Evolutionary conservation across 1,140 invertebrate species (phyloP).

Genomic region (Apocrypta bakeri): DNA sequence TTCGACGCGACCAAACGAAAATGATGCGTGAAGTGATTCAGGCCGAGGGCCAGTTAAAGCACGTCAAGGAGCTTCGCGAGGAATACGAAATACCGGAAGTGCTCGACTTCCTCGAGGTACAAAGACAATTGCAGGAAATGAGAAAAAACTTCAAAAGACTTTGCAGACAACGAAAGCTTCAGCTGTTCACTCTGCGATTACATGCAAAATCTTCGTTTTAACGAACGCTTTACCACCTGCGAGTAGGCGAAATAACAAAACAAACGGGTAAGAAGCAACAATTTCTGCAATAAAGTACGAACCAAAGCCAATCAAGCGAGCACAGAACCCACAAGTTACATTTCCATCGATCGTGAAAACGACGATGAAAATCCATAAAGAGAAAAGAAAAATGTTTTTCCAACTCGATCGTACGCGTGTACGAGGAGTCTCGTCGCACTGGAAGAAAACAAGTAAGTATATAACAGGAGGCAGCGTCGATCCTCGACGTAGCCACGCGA

Average conservation of each 20-base stretch:
- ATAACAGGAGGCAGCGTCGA: not conserved
- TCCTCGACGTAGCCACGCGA: slow-evolving; percentile 12
- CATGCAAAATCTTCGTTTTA: not conserved
- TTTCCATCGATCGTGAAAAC: too few species aligned
- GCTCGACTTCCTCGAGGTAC: slow-evolving; percentile 75
- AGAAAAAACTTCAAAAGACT: slow-evolving; percentile 73
- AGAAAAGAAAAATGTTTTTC: not conserved
- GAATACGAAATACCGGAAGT: slow-evolving; percentile 73
- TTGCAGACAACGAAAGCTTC: slow-evolving; percentile 72
- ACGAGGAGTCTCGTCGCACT: slow-evolving; percentile 12
- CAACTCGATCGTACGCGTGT: too few species aligned
- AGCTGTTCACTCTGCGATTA: slow-evolving; percentile 53
- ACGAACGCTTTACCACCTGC: too few species aligned
- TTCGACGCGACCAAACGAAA: slow-evolving; percentile 40
- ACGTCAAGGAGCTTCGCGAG: slow-evolving; percentile 64
- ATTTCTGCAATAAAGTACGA: too few species aligned
- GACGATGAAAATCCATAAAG: too few species aligned
- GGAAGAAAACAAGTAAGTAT: not conserved
- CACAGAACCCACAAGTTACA: not conserved
- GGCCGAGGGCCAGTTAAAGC: slow-evolving; percentile 61
- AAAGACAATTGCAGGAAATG: slow-evolving; percentile 72
- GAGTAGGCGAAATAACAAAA: too few species aligned
- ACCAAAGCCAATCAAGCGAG: not conserved
- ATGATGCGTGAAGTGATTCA: slow-evolving; percentile 64
- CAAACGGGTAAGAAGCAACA: not conserved